These are phyloP conservation scores for Oscheius sp. DNA, from an alignment of 2,888 invertebrate genomes.

Conservation along the genomic window DNA sequence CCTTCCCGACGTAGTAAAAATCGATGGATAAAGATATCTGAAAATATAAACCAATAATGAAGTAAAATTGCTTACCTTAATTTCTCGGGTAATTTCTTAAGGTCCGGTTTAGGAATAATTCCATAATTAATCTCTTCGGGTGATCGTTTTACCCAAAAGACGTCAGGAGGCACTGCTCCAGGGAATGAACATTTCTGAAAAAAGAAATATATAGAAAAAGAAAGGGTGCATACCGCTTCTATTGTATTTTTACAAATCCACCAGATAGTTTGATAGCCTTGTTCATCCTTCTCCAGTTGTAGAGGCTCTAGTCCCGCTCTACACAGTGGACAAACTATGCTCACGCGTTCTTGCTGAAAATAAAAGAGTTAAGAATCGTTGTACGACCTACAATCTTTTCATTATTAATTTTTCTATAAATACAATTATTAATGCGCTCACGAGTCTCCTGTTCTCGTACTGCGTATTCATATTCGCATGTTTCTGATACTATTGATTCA, in stretches of 20 bases:
- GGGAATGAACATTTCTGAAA: conserved; percentile 65
- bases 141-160: conserved; percentile 58
- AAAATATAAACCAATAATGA: background rate
- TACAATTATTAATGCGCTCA: conserved; percentile 11
- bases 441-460: background rate
- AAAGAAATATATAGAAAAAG: background rate
- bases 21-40: conserved; percentile 24
- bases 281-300: conserved; percentile 36
- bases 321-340: conserved; percentile 46
- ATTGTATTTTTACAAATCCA: conserved; percentile 52
- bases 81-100: background rate
- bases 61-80: conserved; percentile 7
- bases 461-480: conserved; percentile 12
- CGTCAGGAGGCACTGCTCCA: conserved; percentile 59
- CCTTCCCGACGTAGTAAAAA: background rate
- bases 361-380: background rate
- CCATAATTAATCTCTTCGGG: conserved; percentile 44
- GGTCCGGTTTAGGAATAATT: conserved; percentile 37
- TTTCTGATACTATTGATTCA: background rate
- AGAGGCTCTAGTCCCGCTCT: conserved; percentile 38
- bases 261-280: conserved; percentile 48
- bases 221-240: no score
- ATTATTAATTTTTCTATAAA: conserved; percentile 17
- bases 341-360: conserved; percentile 15
- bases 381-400: conserved; percentile 39